Base-by-base conservation (phyloP, 2,113 vertebrate species). In the Cheirogaleus medius region DNA sequence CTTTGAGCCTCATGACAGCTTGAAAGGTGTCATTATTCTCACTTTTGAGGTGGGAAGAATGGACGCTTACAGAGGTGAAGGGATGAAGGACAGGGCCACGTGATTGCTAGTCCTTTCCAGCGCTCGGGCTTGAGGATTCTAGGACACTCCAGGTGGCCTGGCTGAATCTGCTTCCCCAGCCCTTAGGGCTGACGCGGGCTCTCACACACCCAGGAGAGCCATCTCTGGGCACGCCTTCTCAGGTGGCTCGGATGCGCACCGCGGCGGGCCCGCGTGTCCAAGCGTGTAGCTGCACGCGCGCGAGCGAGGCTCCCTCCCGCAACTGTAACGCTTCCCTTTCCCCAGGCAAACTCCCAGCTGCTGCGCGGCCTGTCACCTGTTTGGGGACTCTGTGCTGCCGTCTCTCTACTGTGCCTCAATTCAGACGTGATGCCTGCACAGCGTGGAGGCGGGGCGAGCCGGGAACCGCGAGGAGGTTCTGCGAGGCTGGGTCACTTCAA, bases 281-380 rank as follows among this genome's bases (percentile, higher is more conserved):
- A 52, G 13, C 1, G 0, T 12, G 20, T 69, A 56, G 49, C 52
- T 23, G 37, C 54, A 39, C 34, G 74, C 0, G 29, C 0, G 0
- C 7, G 23, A 71, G 11, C 10, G 8, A 74, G 42, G 44, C 34
- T 85, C 49, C 6, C 6, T 80, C 39, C 32, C 17, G n/a, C 64
- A 17, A 3, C 25, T 3, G 1, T 8, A 10, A 17, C 23, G 0
- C 21, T 77, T 42, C 18, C 12, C 10, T 2, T 42, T 49, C 63
- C 14, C 42, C 20, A 52, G 17, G 4, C 3, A 68, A 20, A 39
- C 12, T 10, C 34, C 37, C 7, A n/a, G 27, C 54, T n/a, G n/a
- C 32, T 17, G 39, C 85, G 34, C 23, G 74, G 10, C 23, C 52
- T 7, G 27, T 58, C 60, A n/a, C 14, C 27, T 83, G 25, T 23